Evolutionary conservation across 2,888 invertebrate species (phyloP), one percentile per base, ranked within the genome.

Genomic region (Heliconius ethilla): DNA sequence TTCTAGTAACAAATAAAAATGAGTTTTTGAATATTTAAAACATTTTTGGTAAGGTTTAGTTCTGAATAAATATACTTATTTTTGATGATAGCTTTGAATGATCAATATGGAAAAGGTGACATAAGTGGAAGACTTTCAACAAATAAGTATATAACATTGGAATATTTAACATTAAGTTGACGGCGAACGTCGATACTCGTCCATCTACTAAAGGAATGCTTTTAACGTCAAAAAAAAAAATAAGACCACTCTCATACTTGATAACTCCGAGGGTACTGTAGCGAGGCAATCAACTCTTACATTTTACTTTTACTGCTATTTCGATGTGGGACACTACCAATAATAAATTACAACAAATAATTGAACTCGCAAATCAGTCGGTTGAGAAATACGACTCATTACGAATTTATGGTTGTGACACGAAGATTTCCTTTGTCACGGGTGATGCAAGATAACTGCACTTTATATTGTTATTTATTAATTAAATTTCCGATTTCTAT

Each of bases 291-390:
- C 75, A 75, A 75, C 55, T 77, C 73, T 78, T 76, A 78, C 73
- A 69, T 75, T 74, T 73, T 73, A 77, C 73, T 80, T 80, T 79
- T 80, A 80, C 70, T 74, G 76, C 80, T 63, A 75, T 73, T 78
- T 45, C 76, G 70, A 80, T 80, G 78, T 78, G 63, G 78, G 78
- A 76, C 79, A 72, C 67, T 75, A 77, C 59, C 40, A 59, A 80
- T 76, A 80, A 78, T 80, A 80, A 80, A 80, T 80, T 78, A 78
- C 73, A 74, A 78, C 78, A 76, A 76, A 80, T 80, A 80, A 80
- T 78, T 80, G 80, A 80, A 78, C 65, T 77, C 77, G 77, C 77
- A 70, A 74, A 76, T 78, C 80, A 76, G 74, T 76, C 74, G 72
- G 67, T 80, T 74, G 70, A 78, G 78, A 80, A 78, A 80, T 80